Base-by-base conservation (phyloP, 2,888 invertebrate species). In the Nomada fucata region DNA sequence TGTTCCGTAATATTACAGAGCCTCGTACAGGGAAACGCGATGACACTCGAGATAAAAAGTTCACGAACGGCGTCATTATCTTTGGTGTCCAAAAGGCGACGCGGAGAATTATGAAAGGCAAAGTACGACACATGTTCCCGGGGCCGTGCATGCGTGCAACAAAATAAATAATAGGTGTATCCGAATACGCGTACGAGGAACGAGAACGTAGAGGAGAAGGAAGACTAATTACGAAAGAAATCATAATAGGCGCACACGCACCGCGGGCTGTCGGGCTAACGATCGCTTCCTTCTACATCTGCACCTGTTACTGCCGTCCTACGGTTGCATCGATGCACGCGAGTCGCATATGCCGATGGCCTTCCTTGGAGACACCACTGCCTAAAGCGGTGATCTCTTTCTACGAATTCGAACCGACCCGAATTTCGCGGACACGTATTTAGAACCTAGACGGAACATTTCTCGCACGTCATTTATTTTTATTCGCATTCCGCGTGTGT, bases 311-410 rank as follows among this genome's bases (percentile, higher is more conserved):
- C 91, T 87, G 88, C 84, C 86, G 84, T 89, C 85, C 88, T 88
- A 84, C 84, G 88, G 86, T 86, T 85, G 87, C 83, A 82, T 74
- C 79, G 88, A 82, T 90, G 92, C 92, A 92, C 92, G 92, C 92
- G 90, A 92, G 89, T 91, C 91, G 88, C 92, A 93, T 92, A 92
- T 93, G 92, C 92, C 90, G 88, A 90, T 86, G 89, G 88, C 85
- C 88, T 88, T 88, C 86, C 84, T 85, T 82, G 83, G 88, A 85
- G 86, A 90, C 87, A 86, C 86, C 85, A 88, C 79, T 69, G 88
- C 89, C 85, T 84, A 74, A 83, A 89, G 89, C 86, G 57, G 57
- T 74, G 55, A 42, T 61, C 55, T 59, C 67, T 50, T 64, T 73
- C 72, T 20, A 11, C 36, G 52, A 57, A 13, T 42, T 53, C 44